Evolutionary conservation across 2,797 vertebrate genomes (phyloP), one percentile per base, ranked within the genome.

Genomic region (Eremophila alpestris): DNA sequence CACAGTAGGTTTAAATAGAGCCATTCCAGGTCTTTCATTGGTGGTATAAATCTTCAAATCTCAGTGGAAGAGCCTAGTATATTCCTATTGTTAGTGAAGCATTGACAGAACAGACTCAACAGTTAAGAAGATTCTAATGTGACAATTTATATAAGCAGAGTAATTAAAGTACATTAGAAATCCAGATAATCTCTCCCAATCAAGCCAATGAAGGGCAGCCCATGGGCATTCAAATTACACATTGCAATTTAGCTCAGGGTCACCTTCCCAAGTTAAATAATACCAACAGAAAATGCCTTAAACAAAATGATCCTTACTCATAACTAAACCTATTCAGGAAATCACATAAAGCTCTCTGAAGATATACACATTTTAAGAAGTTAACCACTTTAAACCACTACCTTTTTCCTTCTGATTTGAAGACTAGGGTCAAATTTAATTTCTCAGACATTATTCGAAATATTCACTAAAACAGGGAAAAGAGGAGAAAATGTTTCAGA

Each of bases 131-230:
- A 80, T 85, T 83, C 86, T 95, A 94, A 94, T 92, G 68, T 64
- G 86, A 95, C 75, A 84, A 90, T 92, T 95, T 95, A 94, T 90
- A 94, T 58, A 95, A 93, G 60, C 71, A 60, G 75, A 83, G 74
- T 87, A 95, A 95, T 95, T 96, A 94, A 96, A 87, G 52, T 87
- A 82, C 90, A 94, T 92, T 93, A 93, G 78, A 95, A 95, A 95
- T 64, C 86, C 86, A 96, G 84, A 89, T 90, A 90, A 96, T 85
- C 67, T 94, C 68, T 67, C 68, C 83, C 88, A 95, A 46, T 90
- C 93, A 95, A 87, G 81, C 70, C 54, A 70, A 60, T 32, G 49
- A 94, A 95, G 56, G 69, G 77, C 69, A 88, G 74, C 90, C 83
- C 83, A 87, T 70, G 56, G 74, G 74, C 75, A 96, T 82, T 91